These are phyloP conservation scores for Trissolcus brochymenae DNA, from an alignment of 2,888 invertebrate genomes.

Conservation along the genomic window DNA sequence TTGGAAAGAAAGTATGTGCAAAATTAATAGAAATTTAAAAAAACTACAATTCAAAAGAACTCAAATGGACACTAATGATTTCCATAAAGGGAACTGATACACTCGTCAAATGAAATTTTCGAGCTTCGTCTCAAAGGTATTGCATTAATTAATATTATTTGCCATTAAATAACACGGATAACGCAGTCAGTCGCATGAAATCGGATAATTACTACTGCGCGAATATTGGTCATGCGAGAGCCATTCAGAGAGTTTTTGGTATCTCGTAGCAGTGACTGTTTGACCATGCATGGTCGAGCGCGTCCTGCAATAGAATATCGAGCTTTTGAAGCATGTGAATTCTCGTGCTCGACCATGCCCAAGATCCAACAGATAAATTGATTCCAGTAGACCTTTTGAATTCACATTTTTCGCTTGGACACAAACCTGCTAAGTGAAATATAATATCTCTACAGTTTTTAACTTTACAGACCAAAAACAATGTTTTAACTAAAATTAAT, in stretches of 20 bases:
- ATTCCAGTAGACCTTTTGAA: background rate
- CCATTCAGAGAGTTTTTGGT: too few species aligned
- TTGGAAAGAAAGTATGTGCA: too few species aligned
- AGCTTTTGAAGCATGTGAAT: conserved; percentile 2
- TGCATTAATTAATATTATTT: background rate
- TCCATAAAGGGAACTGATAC: too few species aligned
- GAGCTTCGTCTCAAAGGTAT: too few species aligned
- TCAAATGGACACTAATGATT: too few species aligned
- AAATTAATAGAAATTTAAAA: too few species aligned
- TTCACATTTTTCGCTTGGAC: background rate
- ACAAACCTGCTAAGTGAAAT: background rate
- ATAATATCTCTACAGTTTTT: too few species aligned
- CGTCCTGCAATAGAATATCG: conserved; percentile 4
- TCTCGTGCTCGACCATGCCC: background rate
- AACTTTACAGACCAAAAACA: too few species aligned
- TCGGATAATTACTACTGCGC: conserved; percentile 19
- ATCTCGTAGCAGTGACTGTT: too few species aligned
- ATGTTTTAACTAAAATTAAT: too few species aligned
- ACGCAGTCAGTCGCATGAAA: conserved; percentile 17
- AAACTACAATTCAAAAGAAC: too few species aligned
- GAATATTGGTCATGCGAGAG: background rate
- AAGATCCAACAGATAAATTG: background rate
- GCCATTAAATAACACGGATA: background rate
- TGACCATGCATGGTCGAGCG: background rate
- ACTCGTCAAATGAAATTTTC: too few species aligned